phyloP scores from a whole-genome alignment of 2,888 invertebrate species.

The Argyresthia goedartella region DNA sequence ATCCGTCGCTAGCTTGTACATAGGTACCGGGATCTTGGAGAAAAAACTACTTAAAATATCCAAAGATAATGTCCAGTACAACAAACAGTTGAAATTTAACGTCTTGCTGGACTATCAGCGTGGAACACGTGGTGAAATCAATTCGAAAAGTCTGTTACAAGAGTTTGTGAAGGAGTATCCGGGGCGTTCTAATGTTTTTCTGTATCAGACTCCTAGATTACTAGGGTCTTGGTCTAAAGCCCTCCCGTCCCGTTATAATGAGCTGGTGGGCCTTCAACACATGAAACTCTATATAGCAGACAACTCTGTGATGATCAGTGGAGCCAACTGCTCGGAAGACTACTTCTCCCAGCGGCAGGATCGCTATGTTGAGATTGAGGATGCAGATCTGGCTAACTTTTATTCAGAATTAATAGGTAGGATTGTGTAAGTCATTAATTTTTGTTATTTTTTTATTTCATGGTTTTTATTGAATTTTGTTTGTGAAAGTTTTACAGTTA shows the following conservation, averaged over 20 bases:
- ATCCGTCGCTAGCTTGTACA: slow-evolving; percentile 90
- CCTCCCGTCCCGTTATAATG: slow-evolving; percentile 92
- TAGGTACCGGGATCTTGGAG: slow-evolving; percentile 91
- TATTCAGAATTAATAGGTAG: slow-evolving; percentile 80
- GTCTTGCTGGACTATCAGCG: slow-evolving; percentile 91
- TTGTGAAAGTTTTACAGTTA: not conserved
- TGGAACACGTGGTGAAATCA: slow-evolving; percentile 84
- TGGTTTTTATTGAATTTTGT: not conserved
- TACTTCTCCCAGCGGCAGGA: slow-evolving; percentile 99
- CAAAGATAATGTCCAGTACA: slow-evolving; percentile 69
- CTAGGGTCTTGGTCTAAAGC: slow-evolving; percentile 83
- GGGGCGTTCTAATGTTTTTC: slow-evolving; percentile 76
- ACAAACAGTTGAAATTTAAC: slow-evolving; percentile 74
- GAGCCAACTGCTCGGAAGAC: slow-evolving; percentile 97
- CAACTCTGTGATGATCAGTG: slow-evolving; percentile 92
- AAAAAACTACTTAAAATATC: slow-evolving; percentile 79
- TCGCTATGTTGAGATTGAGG: slow-evolving; percentile 90
- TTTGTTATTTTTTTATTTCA: slow-evolving; percentile 60
- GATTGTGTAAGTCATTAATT: slow-evolving; percentile 61
- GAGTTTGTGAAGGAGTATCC: slow-evolving; percentile 76
- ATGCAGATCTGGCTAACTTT: slow-evolving; percentile 84
- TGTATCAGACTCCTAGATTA: slow-evolving; percentile 95
- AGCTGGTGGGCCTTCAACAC: slow-evolving; percentile 94
- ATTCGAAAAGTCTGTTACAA: slow-evolving; percentile 83
- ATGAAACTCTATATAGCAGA: slow-evolving; percentile 98